Base-by-base conservation (phyloP, 2,113 vertebrate genomes). In the Gallinago media region DNA sequence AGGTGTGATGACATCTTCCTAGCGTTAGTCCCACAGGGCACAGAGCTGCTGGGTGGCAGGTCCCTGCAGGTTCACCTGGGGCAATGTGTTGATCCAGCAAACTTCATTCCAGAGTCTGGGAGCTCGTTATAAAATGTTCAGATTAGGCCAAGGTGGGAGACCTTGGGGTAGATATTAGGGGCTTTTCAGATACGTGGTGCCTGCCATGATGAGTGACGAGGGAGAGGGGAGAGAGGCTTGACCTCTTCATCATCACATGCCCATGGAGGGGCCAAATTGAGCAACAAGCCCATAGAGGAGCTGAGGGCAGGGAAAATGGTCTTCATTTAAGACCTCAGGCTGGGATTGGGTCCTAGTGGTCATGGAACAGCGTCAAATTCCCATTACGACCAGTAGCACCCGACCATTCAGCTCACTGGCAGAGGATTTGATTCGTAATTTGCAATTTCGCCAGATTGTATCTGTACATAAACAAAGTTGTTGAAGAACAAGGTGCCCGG, bases 321-420 rank as follows among this genome's bases (percentile, higher is more conserved):
- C 29, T 54, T 62, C 10, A 42, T 36, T 67, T 80, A 58, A 27
- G 21, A 18, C 15, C 8, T 2, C 31, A 58, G 49, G 2, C 11
- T 1, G 0, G 19, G 34, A 2, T 42, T 61, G 61, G 56, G 23
- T 68, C 15, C 34, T 47, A 49, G 21, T 78, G 58, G 46, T 44
- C 20, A 22, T 1, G n/a, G 27, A 68, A 58, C 38, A 31, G 23
- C 2, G 4, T 16, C 34, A 83, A 75, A 49, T 92, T 91, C 56
- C 27, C 70, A 20, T 52, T 76, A 12, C 15, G 56, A 15, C 71
- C 76, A 70, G 29, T 20, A 65, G 79, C 55, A 55, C 26, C 29
- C 7, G 0, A 3, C 7, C 3, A 0, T 54, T 71, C 44, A 23
- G 29, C 40, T 71, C 0, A 1, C 34, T 20, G 29, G 26, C 20